Percentiles rank a stretch among this genome's conserved stretches.
Conservation (phyloP, 2,888 invertebrate genomes). For the Acleris laterana region DNA sequence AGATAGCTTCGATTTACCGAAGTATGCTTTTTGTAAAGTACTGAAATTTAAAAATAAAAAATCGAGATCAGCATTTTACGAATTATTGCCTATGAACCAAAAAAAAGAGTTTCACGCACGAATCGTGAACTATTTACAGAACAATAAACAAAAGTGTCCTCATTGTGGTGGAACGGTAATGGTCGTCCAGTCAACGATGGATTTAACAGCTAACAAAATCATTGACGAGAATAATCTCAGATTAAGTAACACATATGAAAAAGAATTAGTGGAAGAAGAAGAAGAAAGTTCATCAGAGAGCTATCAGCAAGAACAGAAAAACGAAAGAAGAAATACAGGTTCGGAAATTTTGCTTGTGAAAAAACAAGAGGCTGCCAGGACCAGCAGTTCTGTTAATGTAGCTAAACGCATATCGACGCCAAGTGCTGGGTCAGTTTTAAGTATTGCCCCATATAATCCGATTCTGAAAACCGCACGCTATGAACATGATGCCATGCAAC, state of each 20-base stretch:
- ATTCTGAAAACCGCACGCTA: constrained; percentile 58
- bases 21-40: constrained; percentile 84
- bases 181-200: constrained; percentile 61
- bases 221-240: constrained; percentile 7
- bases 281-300: neutral
- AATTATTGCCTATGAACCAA: constrained; percentile 80
- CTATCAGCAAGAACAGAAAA: neutral
- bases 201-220: constrained; percentile 41
- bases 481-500: constrained; percentile 28
- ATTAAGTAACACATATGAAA: neutral
- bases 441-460: constrained; percentile 49
- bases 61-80: constrained; percentile 81
- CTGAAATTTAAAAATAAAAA: constrained; percentile 82
- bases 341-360: neutral
- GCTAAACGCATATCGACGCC: constrained; percentile 24
- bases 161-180: constrained; percentile 75
- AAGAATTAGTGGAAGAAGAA: constrained; percentile 3
- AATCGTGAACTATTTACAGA: constrained; percentile 77
- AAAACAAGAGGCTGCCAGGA: neutral
- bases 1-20: constrained; percentile 65
- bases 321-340: neutral
- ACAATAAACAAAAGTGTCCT: constrained; percentile 77
- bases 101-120: constrained; percentile 83
- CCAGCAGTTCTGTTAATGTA: constrained; percentile 4
- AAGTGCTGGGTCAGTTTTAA: constrained; percentile 37